phyloP scores from a whole-genome alignment of 2,797 vertebrate species.

The Dendrocincla tyrannina region DNA sequence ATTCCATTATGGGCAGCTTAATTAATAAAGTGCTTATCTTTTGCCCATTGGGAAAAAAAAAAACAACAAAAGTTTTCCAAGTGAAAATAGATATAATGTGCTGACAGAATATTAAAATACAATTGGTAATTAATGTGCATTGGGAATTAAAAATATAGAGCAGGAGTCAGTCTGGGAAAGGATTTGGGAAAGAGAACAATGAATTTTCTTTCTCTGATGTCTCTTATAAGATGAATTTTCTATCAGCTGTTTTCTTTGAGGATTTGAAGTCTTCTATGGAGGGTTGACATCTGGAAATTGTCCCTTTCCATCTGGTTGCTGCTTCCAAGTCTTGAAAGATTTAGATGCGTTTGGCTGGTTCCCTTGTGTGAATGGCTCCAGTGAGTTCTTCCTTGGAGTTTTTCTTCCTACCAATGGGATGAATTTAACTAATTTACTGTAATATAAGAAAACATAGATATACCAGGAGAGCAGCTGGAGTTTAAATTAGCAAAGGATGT shows the following conservation, averaged over 20 bases:
- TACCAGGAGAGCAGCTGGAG: neutral
- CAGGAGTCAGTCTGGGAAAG: neutral
- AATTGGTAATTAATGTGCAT: neutral
- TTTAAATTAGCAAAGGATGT: neutral
- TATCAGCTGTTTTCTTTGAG: neutral
- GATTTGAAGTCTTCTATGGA: neutral
- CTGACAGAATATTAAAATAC: constrained; percentile 18
- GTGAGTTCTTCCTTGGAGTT: neutral
- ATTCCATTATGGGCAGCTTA: constrained; percentile 8
- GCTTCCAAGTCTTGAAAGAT: constrained; percentile 5
- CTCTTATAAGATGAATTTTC: neutral
- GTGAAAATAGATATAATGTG: constrained; percentile 37
- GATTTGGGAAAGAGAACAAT: neutral
- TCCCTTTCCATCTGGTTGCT: neutral
- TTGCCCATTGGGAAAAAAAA: neutral
- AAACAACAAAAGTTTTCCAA: neutral
- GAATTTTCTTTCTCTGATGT: neutral
- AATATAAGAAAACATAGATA: neutral
- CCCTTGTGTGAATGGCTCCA: neutral
- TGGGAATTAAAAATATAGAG: neutral
- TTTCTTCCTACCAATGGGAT: neutral
- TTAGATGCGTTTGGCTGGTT: constrained; percentile 1
- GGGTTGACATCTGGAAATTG: constrained; percentile 17
- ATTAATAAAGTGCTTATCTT: constrained; percentile 61
- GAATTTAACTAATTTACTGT: constrained; percentile 1